Conservation (phyloP, 2,797 vertebrate species). For the Argentina silus region DNA sequence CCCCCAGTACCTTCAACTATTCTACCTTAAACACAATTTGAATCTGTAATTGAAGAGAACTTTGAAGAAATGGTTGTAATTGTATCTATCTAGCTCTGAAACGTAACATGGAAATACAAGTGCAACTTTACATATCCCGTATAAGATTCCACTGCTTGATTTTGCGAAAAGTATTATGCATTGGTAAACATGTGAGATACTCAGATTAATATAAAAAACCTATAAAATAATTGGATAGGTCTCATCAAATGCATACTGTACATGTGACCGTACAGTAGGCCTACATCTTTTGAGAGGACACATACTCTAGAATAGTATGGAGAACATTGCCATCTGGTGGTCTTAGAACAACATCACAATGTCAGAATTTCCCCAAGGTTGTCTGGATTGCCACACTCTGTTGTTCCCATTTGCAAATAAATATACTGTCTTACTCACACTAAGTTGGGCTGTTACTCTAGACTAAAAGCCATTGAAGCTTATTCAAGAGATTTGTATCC, state of each 20-base stretch:
- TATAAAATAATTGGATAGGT: not conserved
- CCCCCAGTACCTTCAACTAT: slow-evolving; percentile 26
- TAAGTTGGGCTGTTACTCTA: no score
- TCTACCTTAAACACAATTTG: slow-evolving; percentile 36
- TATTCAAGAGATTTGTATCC: not conserved
- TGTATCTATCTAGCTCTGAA: slow-evolving; percentile 21
- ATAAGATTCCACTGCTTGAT: not conserved
- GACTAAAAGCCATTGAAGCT: not conserved
- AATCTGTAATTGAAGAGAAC: slow-evolving; percentile 23
- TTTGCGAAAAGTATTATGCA: not conserved
- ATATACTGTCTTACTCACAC: no score
- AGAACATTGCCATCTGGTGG: slow-evolving; percentile 50
- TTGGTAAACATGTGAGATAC: not conserved
- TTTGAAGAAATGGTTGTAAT: not conserved
- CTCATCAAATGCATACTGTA: not conserved
- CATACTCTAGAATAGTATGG: not conserved
- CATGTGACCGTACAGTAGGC: not conserved
- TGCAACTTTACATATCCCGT: not conserved
- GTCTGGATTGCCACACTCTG: no score
- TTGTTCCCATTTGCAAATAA: no score
- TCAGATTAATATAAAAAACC: not conserved
- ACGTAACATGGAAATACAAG: not conserved
- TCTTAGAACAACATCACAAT: slow-evolving; percentile 8
- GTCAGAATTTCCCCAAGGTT: not conserved
- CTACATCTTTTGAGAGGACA: not conserved